Evolutionary conservation across 2,888 invertebrate genomes (phyloP), one percentile per base, ranked within the genome.

Genomic region (Tromatobia lineatoria): DNA sequence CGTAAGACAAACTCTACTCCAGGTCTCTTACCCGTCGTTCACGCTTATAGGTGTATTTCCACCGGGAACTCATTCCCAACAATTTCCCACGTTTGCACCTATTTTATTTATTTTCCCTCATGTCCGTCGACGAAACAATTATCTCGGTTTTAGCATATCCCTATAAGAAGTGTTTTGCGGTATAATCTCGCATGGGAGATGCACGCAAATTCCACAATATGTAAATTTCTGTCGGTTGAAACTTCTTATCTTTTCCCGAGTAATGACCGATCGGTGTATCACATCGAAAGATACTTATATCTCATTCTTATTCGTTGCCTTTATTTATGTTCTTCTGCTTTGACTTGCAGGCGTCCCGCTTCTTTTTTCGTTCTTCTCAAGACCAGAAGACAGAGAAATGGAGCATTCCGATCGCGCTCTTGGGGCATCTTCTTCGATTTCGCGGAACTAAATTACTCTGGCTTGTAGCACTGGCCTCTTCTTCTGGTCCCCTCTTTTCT

Each of bases 221-320:
- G 84, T 79, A 67, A 85, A 85, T 84, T 75, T 45, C 45, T 57
- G 29, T 52, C 57, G 20, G 50, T 6, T 23, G 57, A 20, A 70
- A 57, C 18, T 85, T 67, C 75, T 85, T 81, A 71, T 75, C 71
- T 75, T 8, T 25, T 67, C 52, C 23, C 70, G 71, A 85, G 78
- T 85, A 85, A 85, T 85, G 84, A 85, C 84, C 84, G 81, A 85
- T 81, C 84, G 84, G 71, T 82, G 84, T 85, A 85, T 82, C 81
- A 78, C 81, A 79, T 61, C 81, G 84, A 81, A 82, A 79, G 81
- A 85, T 81, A 79, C 84, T 79, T 75, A 81, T 84, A 84, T 84
- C 84, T 78, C 81, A 74, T 81, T 79, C 81, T 52, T 50, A 71
- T 79, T 64, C 47, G 64, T 13, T 34, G 34, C 20, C 34, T 75